Evolutionary conservation across 2,113 vertebrate genomes (phyloP).

Genomic region (Romanogobio albipinnatus): DNA sequence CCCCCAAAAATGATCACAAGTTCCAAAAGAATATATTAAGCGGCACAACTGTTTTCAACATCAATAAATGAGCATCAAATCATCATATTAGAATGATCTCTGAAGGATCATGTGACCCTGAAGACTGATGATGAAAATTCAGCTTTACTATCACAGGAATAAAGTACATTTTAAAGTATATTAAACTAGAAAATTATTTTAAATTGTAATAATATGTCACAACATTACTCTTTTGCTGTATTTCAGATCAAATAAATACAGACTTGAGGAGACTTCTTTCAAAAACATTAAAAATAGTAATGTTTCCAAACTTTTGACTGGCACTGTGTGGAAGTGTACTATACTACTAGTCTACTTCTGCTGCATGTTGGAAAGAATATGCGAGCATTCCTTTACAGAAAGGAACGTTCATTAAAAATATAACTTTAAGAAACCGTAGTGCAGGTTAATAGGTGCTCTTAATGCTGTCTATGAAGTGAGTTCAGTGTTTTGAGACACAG

Average conservation of each 20-base stretch:
- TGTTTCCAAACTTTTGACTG: too few species aligned
- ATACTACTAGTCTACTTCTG: too few species aligned
- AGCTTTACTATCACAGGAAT: background rate
- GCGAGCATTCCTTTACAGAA: background rate
- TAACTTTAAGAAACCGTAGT: background rate
- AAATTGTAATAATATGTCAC: too few species aligned
- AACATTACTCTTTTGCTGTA: too few species aligned
- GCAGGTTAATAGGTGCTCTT: background rate
- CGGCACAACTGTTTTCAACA: too few species aligned
- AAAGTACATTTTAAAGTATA: background rate
- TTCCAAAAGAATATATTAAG: too few species aligned
- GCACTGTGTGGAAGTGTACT: too few species aligned
- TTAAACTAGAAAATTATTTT: background rate
- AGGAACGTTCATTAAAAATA: background rate
- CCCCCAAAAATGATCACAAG: too few species aligned
- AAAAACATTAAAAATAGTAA: too few species aligned
- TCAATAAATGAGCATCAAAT: background rate
- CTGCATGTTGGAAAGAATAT: background rate
- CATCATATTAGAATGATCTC: background rate
- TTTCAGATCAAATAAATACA: too few species aligned
- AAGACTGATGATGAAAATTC: background rate
- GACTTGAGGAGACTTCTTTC: too few species aligned
- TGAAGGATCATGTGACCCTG: background rate
- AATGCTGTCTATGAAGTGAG: background rate
- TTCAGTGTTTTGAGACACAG: slow-evolving; percentile 17